Conservation (phyloP, 2,797 vertebrate species). For the Leucoraja ocellata region DNA sequence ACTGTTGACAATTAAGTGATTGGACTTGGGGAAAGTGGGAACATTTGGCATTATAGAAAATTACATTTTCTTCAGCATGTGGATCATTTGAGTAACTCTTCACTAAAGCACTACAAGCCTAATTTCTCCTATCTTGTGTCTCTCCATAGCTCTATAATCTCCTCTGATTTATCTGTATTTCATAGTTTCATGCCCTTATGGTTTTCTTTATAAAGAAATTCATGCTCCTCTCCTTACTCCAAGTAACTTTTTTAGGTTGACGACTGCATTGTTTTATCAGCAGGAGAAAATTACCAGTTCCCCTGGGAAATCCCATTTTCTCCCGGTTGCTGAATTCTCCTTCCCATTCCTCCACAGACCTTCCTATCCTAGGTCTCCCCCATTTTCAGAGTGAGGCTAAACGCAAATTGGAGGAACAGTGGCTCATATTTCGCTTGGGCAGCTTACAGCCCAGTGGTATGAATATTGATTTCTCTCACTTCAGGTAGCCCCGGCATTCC, state of each 20-base stretch:
- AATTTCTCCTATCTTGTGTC: neutral
- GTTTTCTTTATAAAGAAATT: neutral
- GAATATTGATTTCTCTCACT: no score
- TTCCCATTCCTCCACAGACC: no score
- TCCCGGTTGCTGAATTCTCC: no score
- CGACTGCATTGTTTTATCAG: neutral
- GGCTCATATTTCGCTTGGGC: no score
- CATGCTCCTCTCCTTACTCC: neutral
- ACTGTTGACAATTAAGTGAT: no score
- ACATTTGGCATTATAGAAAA: neutral
- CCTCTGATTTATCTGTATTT: neutral
- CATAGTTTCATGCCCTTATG: neutral
- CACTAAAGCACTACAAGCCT: neutral
- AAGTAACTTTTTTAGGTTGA: neutral
- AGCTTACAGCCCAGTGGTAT: no score
- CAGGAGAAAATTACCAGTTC: neutral
- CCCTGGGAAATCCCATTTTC: neutral
- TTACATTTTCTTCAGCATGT: neutral
- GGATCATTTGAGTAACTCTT: neutral
- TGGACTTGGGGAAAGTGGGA: neutral
- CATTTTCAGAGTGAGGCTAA: no score
- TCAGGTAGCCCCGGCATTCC: no score
- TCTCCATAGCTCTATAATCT: neutral
- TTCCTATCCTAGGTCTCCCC: no score
- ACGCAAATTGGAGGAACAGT: no score